These are phyloP conservation scores for Sarcophaga rosellei DNA, from an alignment of 2,888 invertebrate species.

Conservation along the genomic window DNA sequence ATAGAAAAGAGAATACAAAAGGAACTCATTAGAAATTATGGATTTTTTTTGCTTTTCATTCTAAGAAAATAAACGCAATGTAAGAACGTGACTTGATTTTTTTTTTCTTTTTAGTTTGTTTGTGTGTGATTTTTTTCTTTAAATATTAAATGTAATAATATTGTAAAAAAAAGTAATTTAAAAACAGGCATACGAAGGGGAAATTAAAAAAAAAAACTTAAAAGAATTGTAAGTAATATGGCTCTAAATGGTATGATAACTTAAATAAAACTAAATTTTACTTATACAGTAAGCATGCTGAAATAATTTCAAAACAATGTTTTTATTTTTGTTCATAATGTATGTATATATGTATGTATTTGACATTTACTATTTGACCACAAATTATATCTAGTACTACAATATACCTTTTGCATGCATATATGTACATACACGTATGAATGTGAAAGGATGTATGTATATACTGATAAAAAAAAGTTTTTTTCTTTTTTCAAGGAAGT, in stretches of 20 bases:
- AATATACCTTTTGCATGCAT: not conserved
- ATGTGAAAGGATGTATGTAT: not conserved
- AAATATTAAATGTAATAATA: not conserved
- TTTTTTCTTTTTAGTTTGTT: not conserved
- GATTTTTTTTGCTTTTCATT: conserved; percentile 15
- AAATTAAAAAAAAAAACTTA: not conserved
- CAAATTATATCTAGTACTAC: conserved; percentile 1
- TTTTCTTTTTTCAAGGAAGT: not conserved
- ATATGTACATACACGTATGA: not conserved
- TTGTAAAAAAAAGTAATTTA: not conserved
- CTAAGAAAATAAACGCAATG: conserved; percentile 25
- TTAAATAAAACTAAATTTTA: conserved; percentile 8
- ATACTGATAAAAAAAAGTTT: not conserved
- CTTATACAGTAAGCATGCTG: too few relatives aligned
- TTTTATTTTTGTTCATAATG: not conserved
- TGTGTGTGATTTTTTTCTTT: not conserved
- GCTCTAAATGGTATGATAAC: conserved; percentile 13
- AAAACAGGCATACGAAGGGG: not conserved
- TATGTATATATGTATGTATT: not conserved
- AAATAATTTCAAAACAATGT: conserved; percentile 15
- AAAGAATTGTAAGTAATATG: not conserved
- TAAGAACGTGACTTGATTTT: conserved; percentile 1
- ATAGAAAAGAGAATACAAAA: not conserved
- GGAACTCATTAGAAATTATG: conserved; percentile 42
- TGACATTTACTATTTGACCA: conserved; percentile 23